Evolutionary conservation across 2,113 vertebrate genomes (phyloP), one percentile per base, ranked within the genome.

Genomic region (Pitta sordida): DNA sequence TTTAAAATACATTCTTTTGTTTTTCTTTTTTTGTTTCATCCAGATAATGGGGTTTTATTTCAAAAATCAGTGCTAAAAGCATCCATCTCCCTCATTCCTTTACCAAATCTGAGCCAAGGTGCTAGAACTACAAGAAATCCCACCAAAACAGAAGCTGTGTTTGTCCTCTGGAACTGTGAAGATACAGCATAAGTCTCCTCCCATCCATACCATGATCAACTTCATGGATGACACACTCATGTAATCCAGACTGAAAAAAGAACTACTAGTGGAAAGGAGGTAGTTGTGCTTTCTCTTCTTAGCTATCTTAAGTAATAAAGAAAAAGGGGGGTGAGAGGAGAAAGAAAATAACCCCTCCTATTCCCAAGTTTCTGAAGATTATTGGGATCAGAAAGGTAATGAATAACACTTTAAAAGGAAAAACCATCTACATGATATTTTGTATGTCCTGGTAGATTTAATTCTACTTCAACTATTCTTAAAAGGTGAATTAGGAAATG

Each of bases 321-420:
- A 15, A 37, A n/a, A 30, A 43, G 41, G 41, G 41, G 14, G 41
- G 41, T 43, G 41, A 43, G 1, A 9, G 6, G 8, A 3, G 20
- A 17, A 32, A n/a, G n/a, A n/a, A n/a, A n/a, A n/a, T n/a, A n/a
- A n/a, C n/a, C n/a, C n/a, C n/a, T n/a, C n/a, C n/a, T n/a, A 19
- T 41, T 18, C 3, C 3, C 14, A 81, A 46, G 18, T 34, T 80
- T 92, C 44, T 84, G 67, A 95, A 92, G 53, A 29, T 62, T 49
- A 48, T 14, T 27, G 6, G 86, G 81, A 84, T 96, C 86, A 95
- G 48, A 69, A 92, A 93, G 58, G 46, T 73, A 86, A 84, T 70
- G 48, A 96, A 95, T 27, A 56, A 75, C 73, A 87, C 19, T 95
- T 87, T n/a, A 75, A 86, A 92, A 92, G 67, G 4, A 78, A 91